These are phyloP conservation scores for Fragum sueziense DNA, from an alignment of 2,888 invertebrate genomes.

Conservation along the genomic window DNA sequence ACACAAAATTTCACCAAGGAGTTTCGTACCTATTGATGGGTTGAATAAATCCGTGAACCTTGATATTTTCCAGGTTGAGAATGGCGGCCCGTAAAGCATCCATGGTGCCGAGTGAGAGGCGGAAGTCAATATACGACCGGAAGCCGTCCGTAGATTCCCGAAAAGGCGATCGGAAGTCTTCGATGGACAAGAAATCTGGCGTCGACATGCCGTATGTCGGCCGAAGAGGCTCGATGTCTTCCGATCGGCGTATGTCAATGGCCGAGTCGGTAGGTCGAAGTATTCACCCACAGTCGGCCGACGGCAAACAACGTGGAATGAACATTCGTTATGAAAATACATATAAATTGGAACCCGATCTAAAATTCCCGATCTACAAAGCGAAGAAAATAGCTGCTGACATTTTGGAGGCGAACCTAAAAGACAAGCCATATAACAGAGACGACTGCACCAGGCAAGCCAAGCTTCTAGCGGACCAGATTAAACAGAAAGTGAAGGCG, in stretches of 20 bases:
- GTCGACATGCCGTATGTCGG: slow-evolving; percentile 8
- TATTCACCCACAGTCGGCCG: slow-evolving; percentile 64
- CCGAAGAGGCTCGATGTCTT: background rate
- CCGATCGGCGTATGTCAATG: slow-evolving; percentile 30
- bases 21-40: too few species aligned
- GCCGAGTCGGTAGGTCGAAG: slow-evolving; percentile 63
- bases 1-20: too few species aligned
- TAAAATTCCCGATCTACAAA: slow-evolving; percentile 58
- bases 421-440: slow-evolving; percentile 66
- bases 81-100: slow-evolving; percentile 53
- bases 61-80: background rate
- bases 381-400: slow-evolving; percentile 64
- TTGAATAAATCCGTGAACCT: too few species aligned
- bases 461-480: slow-evolving; percentile 66
- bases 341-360: slow-evolving; percentile 71
- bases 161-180: slow-evolving; percentile 30
- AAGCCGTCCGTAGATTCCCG: slow-evolving; percentile 14
- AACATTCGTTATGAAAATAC: slow-evolving; percentile 72
- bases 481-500: slow-evolving; percentile 72
- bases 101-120: slow-evolving; percentile 36
- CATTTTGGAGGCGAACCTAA: slow-evolving; percentile 63
- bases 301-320: slow-evolving; percentile 49
- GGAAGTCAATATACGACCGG: slow-evolving; percentile 27
- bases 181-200: slow-evolving; percentile 19
- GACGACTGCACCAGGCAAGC: slow-evolving; percentile 66